A percentile compares a stretch with the other conserved stretches of the same genome.
These are phyloP conservation scores for Lota lota DNA, from an alignment of 2,113 vertebrate species.

Conservation along the genomic window DNA sequence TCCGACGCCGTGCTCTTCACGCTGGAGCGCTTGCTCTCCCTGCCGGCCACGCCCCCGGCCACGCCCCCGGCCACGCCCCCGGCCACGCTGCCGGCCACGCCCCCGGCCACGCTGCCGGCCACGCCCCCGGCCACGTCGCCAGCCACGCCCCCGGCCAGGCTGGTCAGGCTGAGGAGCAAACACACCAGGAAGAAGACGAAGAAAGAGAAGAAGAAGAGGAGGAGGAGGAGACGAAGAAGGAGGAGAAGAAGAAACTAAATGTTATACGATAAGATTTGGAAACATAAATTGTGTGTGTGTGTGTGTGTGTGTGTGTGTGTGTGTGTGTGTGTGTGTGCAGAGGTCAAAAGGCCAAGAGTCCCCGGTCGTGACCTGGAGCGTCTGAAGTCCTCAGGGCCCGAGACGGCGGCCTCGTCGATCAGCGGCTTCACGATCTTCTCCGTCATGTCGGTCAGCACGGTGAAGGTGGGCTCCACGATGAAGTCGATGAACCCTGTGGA, in stretches of 20 bases:
- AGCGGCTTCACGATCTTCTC: conserved; percentile 89
- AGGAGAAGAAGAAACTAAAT: not conserved
- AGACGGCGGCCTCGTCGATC: conserved; percentile 79
- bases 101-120: conserved; percentile 66
- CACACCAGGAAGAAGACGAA: not conserved
- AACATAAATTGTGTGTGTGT: conserved; percentile 3
- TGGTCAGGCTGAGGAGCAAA: conserved; percentile 77
- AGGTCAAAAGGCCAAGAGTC: not conserved
- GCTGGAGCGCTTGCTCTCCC: conserved; percentile 78
- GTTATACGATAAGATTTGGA: too few relatives aligned
- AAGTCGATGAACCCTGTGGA: conserved; percentile 92
- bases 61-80: conserved; percentile 10
- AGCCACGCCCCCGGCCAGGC: conserved; percentile 42
- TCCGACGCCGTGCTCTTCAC: conserved; percentile 83
- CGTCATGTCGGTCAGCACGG: conserved; percentile 88
- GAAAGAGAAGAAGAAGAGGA: not conserved
- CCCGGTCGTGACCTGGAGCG: conserved; percentile 78
- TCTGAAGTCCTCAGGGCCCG: conserved; percentile 73
- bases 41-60: conserved; percentile 20
- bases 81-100: conserved; percentile 70
- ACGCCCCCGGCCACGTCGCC: too few relatives aligned
- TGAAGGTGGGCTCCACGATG: conserved; percentile 96
- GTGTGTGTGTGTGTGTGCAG: too few relatives aligned
- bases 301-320: conserved; percentile 21
- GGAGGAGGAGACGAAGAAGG: not conserved